phyloP scores from a whole-genome alignment of 2,888 invertebrate species.

The Synanthedon formicaeformis region DNA sequence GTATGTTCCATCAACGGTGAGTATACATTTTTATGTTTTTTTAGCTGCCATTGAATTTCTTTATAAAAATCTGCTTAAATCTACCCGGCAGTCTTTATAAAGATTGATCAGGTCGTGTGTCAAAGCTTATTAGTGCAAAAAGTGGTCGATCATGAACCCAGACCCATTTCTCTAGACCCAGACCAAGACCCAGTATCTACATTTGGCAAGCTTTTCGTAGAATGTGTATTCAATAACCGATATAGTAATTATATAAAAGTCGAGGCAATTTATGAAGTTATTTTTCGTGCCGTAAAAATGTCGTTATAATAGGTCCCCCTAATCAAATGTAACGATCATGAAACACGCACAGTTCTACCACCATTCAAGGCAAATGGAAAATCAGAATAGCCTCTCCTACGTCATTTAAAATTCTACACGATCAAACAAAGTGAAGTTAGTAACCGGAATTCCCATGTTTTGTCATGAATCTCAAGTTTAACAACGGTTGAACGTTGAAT shows the following conservation, averaged over 20 bases:
- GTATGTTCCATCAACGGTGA: too few relatives aligned
- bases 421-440: background rate
- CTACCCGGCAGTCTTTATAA: too few relatives aligned
- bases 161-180: too few relatives aligned
- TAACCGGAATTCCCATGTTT: background rate
- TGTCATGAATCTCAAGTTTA: background rate
- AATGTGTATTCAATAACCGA: background rate
- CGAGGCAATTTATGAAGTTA: constrained; percentile 18
- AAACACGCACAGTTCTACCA: constrained; percentile 21
- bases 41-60: too few relatives aligned
- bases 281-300: constrained; percentile 20
- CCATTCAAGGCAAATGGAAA: constrained; percentile 20
- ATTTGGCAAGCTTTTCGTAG: too few relatives aligned
- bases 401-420: background rate
- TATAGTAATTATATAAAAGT: constrained; percentile 7
- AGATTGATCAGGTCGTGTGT: too few relatives aligned
- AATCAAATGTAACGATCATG: constrained; percentile 23
- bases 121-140: too few relatives aligned
- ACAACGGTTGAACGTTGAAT: background rate
- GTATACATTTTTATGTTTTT: too few relatives aligned
- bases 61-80: too few relatives aligned
- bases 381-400: constrained; percentile 1
- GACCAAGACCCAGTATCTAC: too few relatives aligned
- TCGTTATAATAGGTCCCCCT: constrained; percentile 22
- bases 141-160: too few relatives aligned